Evolutionary conservation across 2,888 invertebrate genomes (phyloP).

Genomic region (Halictus quadricinctus): DNA sequence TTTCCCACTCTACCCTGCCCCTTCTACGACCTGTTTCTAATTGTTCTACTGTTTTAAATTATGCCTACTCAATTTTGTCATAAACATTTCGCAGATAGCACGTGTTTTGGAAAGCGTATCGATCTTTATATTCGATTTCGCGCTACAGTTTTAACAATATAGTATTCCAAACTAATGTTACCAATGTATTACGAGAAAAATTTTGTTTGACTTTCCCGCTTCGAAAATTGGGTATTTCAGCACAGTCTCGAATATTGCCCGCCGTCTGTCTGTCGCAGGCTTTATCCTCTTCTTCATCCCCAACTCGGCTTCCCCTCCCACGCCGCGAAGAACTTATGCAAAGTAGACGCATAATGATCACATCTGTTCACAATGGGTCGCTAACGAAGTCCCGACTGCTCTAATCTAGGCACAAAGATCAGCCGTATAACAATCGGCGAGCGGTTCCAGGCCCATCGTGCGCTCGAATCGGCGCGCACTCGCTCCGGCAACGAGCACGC

Average conservation of each 20-base stretch:
- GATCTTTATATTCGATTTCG: too few relatives aligned
- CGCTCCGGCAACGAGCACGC: slow-evolving; percentile 10
- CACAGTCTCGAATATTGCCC: neutral
- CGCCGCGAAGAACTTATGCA: slow-evolving; percentile 44
- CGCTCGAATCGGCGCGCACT: slow-evolving; percentile 1
- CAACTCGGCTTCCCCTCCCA: slow-evolving; percentile 24
- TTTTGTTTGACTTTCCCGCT: too few relatives aligned
- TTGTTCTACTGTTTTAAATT: too few relatives aligned
- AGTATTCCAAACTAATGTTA: too few relatives aligned
- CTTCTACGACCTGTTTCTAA: too few relatives aligned
- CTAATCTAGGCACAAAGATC: slow-evolving; percentile 45
- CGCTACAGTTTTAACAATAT: too few relatives aligned
- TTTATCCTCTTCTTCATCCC: slow-evolving; percentile 20
- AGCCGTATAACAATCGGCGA: slow-evolving; percentile 44
- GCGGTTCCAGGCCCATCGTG: slow-evolving; percentile 35
- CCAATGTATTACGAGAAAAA: too few relatives aligned
- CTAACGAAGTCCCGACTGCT: slow-evolving; percentile 61
- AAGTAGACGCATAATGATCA: slow-evolving; percentile 57
- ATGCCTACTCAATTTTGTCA: too few relatives aligned
- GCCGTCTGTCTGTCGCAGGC: neutral
- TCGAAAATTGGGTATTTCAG: too few relatives aligned
- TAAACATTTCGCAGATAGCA: too few relatives aligned
- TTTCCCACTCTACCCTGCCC: too few relatives aligned
- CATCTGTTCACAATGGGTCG: slow-evolving; percentile 62
- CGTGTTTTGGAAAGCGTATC: too few relatives aligned